Base-by-base conservation (phyloP, 2,113 vertebrate genomes). In the Rhinoderma darwinii region DNA sequence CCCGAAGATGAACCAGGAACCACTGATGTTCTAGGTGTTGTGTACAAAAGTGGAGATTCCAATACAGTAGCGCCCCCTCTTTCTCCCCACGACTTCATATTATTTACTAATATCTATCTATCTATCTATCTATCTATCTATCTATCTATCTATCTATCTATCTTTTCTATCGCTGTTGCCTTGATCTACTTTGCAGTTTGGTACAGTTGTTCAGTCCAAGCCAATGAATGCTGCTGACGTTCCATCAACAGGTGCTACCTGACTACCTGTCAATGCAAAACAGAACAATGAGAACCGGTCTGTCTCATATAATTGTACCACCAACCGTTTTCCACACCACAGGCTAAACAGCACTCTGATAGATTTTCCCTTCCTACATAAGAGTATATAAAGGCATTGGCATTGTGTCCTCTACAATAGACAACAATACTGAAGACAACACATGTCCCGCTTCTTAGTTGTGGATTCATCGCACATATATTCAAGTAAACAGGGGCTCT, bases 231-330 rank as follows among this genome's bases (percentile, higher is more conserved):
- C 22, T 39, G 32, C 66, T 37, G 66, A 37, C 32, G 37, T 63
- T 12, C 73, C 15, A 56, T 56, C 32, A 61, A 81, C 56, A 81
- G 54, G 37, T 61, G 78, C 78, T 81, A 63, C 78, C 54, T 81
- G 37, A 43, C 30, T 77, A 18, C 54, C 43, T 2, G 17, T 25
- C 32, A 39, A 54, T 37, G 30, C 50, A 51, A 80, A 61, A 63
- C 35, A 63, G 18, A 59, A 63, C 78, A 81, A 61, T 61, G 22
- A 59, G 35, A 81, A 63, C 37, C 78, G 61, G 78, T 51, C 75
- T 32, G 47, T 37, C 30, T 61, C 10, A 78, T 12, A n/a, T 80
- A 41, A 41, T 80, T 39, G 18, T 10, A 76, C 30, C 74, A 80
- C 35, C 39, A 17, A n/a, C 4, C 7, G 0, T 37, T 81, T 81